Percentiles rank a stretch among this genome's conserved stretches.
These are phyloP conservation scores for Zoroaster sp. DNA, from an alignment of 53 echinoderm and acorn worm species.

Conservation along the genomic window DNA sequence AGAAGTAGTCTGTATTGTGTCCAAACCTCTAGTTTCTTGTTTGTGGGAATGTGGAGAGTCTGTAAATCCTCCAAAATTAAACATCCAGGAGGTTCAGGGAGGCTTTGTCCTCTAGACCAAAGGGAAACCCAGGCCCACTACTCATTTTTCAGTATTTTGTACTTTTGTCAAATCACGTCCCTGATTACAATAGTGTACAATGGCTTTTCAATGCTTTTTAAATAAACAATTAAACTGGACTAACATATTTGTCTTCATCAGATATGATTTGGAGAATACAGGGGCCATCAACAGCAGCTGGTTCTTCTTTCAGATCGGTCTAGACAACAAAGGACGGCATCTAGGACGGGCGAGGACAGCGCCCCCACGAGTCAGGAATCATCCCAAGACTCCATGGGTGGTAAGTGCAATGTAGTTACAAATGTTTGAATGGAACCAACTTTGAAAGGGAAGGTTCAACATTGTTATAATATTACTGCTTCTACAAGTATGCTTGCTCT, in stretches of 20 bases:
- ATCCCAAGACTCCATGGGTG: conserved; percentile 61
- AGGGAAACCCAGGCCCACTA: background rate
- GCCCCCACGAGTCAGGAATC: conserved; percentile 62
- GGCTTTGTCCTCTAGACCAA: background rate
- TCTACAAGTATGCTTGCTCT: too few species aligned
- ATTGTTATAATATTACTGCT: too few species aligned
- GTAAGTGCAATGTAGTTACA: too few species aligned
- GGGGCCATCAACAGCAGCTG: conserved; percentile 76
- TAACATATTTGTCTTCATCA: background rate
- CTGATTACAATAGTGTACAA: background rate
- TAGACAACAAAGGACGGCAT: conserved; percentile 72
- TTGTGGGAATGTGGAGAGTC: too few species aligned
- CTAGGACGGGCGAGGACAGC: conserved; percentile 67
- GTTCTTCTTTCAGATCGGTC: conserved; percentile 84
- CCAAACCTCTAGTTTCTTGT: too few species aligned
- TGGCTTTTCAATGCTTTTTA: too few species aligned
- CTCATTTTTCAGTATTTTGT: too few species aligned
- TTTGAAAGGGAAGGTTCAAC: too few species aligned
- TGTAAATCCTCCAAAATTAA: too few species aligned
- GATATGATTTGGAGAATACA: conserved; percentile 86
- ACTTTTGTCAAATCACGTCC: background rate
- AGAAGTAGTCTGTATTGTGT: too few species aligned
- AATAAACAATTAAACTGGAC: too few species aligned
- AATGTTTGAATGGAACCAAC: too few species aligned
- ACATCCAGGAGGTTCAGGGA: background rate